Percentiles rank a stretch among this genome's conserved stretches.
phyloP scores from a whole-genome alignment of 1,140 invertebrate genomes.

The Daktulosphaira vitifoliae region DNA sequence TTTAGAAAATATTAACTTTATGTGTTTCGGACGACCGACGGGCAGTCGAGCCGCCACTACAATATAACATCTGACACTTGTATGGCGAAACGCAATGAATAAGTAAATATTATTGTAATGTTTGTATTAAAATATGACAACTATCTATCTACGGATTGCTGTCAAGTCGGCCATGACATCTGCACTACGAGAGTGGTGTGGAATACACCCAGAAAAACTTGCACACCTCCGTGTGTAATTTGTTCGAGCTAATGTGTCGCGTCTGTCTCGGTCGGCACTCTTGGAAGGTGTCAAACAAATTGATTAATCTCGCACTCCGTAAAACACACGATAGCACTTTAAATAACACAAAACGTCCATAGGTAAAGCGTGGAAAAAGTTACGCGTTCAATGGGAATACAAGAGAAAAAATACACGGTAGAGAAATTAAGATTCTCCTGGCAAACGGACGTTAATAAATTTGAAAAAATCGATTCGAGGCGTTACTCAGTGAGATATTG shows the following conservation, averaged over 20 bases:
- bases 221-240: neutral
- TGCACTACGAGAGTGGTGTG: too few relatives aligned
- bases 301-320: conserved; percentile 29
- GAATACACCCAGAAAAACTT: neutral
- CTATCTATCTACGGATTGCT: too few relatives aligned
- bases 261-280: neutral
- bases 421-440: conserved; percentile 6
- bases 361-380: neutral
- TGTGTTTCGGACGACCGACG: too few relatives aligned
- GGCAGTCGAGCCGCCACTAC: too few relatives aligned
- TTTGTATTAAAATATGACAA: too few relatives aligned
- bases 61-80: too few relatives aligned
- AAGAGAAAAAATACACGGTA: neutral
- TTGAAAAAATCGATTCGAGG: conserved; percentile 25
- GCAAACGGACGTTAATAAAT: conserved; percentile 28
- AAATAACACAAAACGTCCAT: neutral
- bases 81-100: too few relatives aligned
- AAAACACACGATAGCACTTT: conserved; percentile 32
- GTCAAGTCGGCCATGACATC: too few relatives aligned
- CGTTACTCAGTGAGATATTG: conserved; percentile 25
- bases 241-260: conserved; percentile 29
- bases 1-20: too few relatives aligned
- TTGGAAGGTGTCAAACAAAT: conserved; percentile 26
- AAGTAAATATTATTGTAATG: too few relatives aligned
- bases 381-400: neutral